Evolutionary conservation across 2,888 invertebrate genomes (phyloP).

Genomic region (Dicycla oo): DNA sequence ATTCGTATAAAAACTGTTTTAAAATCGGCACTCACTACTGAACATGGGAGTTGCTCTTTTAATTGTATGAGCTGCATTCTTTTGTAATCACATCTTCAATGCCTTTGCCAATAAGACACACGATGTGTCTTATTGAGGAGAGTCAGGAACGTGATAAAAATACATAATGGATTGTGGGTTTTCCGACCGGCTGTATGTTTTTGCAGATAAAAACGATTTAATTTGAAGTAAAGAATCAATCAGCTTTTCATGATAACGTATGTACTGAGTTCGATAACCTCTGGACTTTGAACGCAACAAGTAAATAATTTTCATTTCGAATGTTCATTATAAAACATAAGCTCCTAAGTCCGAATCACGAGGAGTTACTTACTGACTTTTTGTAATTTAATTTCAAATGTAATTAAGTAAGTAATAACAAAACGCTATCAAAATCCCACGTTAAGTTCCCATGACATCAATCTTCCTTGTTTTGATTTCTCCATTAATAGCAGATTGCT

Average conservation of each 20-base stretch:
- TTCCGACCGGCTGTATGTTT: conserved; percentile 37
- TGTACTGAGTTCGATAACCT: conserved; percentile 35
- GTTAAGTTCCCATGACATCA: conserved; percentile 85
- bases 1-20: conserved; percentile 69
- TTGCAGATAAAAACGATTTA: conserved; percentile 51
- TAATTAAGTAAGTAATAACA: conserved; percentile 63
- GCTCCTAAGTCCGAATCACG: background rate
- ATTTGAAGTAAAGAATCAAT: conserved; percentile 44
- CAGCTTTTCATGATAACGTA: conserved; percentile 35
- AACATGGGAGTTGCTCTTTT: conserved; percentile 55
- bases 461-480: conserved; percentile 87
- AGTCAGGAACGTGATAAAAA: conserved; percentile 51
- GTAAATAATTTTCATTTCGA: background rate
- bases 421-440: conserved; percentile 77
- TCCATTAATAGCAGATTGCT: conserved; percentile 82
- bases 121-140: conserved; percentile 47
- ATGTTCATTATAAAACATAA: conserved; percentile 15
- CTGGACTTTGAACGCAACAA: conserved; percentile 8
- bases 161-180: conserved; percentile 43
- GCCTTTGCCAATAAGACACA: conserved; percentile 40
- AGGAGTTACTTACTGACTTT: background rate
- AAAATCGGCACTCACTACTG: conserved; percentile 35
- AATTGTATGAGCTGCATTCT: conserved; percentile 57
- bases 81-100: conserved; percentile 55
- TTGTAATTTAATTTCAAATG: conserved; percentile 40